These are phyloP conservation scores for Chamaea fasciata DNA, from an alignment of 2,113 vertebrate species.

Conservation along the genomic window DNA sequence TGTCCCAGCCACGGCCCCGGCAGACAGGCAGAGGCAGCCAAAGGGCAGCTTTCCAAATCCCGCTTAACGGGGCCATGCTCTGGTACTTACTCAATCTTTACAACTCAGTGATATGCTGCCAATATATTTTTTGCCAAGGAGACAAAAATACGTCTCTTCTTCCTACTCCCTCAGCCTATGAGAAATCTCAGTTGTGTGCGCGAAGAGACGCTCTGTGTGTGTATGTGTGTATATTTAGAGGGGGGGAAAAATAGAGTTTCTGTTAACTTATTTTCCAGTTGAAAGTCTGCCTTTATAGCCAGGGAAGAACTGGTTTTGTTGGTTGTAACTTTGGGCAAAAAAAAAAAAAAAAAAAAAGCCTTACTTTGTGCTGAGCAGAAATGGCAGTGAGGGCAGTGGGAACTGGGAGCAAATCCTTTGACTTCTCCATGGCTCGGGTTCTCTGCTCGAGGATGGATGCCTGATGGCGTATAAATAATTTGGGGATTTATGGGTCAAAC, in stretches of 20 bases:
- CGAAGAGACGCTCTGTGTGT: neutral
- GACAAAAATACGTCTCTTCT: constrained; percentile 33
- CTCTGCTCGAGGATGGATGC: neutral
- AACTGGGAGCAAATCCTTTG: neutral
- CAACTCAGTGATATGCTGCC: constrained; percentile 37
- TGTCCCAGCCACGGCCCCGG: neutral
- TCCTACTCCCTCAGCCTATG: constrained; percentile 11
- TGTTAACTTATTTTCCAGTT: constrained; percentile 12
- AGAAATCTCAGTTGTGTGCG: neutral
- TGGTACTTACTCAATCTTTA: constrained; percentile 35
- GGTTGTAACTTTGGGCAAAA: neutral
- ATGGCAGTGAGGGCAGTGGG: neutral
- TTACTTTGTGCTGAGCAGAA: neutral
- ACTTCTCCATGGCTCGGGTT: neutral
- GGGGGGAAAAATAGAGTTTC: neutral
- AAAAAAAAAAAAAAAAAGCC: neutral
- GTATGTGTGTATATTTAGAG: neutral
- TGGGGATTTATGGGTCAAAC: neutral
- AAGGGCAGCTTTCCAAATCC: constrained; percentile 18
- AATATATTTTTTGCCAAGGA: constrained; percentile 40
- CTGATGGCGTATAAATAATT: neutral
- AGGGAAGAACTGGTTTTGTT: neutral
- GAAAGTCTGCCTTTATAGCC: constrained; percentile 13
- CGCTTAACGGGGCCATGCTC: neutral
- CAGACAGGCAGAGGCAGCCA: neutral